A percentile compares a stretch with the other conserved stretches of the same genome.
Evolutionary conservation across 2,888 invertebrate genomes (phyloP).

Genomic region (Drosophila pseudotalamancana): DNA sequence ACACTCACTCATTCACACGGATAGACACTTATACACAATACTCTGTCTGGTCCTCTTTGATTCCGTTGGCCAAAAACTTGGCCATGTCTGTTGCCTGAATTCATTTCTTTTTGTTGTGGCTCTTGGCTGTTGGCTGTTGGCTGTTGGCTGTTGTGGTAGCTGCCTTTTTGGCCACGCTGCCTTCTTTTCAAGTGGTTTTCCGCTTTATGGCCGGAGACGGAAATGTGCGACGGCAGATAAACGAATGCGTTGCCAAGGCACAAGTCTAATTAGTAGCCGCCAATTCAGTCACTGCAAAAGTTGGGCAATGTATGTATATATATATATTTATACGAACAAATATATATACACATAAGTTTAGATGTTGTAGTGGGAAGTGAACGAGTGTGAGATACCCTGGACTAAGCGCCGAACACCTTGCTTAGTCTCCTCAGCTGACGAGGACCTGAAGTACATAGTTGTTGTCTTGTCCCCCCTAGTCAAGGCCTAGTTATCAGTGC

Average conservation of each 20-base stretch:
- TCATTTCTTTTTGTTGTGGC: conserved; percentile 14
- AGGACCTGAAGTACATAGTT: too few relatives aligned
- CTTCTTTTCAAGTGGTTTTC: conserved; percentile 50
- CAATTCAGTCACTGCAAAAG: conserved; percentile 10
- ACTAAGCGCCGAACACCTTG: too few relatives aligned
- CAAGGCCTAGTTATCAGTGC: too few relatives aligned
- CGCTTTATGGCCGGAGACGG: conserved; percentile 9
- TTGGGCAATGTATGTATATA: not conserved
- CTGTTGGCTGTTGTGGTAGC: conserved; percentile 9
- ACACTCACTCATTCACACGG: not conserved
- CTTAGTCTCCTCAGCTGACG: too few relatives aligned
- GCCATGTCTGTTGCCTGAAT: conserved; percentile 24
- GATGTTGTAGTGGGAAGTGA: too few relatives aligned
- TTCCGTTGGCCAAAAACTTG: conserved; percentile 38
- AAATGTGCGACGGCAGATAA: conserved; percentile 19
- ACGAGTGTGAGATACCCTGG: too few relatives aligned
- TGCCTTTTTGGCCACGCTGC: conserved; percentile 16
- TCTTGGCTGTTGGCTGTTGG: not conserved
- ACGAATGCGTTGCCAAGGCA: conserved; percentile 39
- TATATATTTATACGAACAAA: not conserved
- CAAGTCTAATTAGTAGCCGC: conserved; percentile 43
- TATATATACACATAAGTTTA: too few relatives aligned
- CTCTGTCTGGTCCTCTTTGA: conserved; percentile 38
- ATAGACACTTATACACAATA: not conserved
- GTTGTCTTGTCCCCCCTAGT: too few relatives aligned